Conservation (phyloP, 1,140 invertebrate species). For the Bombus impatiens region DNA sequence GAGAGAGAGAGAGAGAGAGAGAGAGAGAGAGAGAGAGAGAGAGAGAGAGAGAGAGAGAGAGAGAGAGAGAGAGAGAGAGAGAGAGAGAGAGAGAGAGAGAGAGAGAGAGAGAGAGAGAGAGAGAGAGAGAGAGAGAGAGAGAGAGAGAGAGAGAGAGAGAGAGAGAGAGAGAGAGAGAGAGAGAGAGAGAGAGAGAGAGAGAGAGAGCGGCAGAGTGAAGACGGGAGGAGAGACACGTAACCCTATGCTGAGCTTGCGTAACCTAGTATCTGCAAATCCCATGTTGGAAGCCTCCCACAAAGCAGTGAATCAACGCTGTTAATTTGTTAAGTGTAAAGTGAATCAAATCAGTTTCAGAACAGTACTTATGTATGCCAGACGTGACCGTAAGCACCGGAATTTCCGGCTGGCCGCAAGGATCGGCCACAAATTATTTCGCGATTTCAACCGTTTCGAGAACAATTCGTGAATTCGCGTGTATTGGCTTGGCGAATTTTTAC, state of each 20-base stretch:
- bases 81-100: background rate
- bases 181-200: background rate
- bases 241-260: constrained; percentile 41
- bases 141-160: background rate
- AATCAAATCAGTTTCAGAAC: constrained; percentile 46
- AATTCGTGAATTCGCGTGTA: no score
- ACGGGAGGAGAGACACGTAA: constrained; percentile 5
- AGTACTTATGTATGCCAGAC: constrained; percentile 3
- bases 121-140: background rate
- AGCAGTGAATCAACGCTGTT: constrained; percentile 55
- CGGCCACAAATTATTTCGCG: constrained; percentile 3
- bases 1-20: background rate
- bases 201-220: background rate
- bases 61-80: background rate
- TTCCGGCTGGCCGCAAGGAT: background rate
- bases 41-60: background rate
- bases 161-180: background rate
- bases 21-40: background rate
- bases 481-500: no score
- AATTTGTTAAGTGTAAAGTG: constrained; percentile 57
- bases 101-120: background rate
- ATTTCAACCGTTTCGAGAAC: background rate
- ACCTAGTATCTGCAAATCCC: constrained; percentile 43
- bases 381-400: background rate
- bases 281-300: constrained; percentile 30